Evolutionary conservation across 2,797 vertebrate genomes (phyloP), one percentile per base, ranked within the genome.

Genomic region (Cirrhinus mrigala): DNA sequence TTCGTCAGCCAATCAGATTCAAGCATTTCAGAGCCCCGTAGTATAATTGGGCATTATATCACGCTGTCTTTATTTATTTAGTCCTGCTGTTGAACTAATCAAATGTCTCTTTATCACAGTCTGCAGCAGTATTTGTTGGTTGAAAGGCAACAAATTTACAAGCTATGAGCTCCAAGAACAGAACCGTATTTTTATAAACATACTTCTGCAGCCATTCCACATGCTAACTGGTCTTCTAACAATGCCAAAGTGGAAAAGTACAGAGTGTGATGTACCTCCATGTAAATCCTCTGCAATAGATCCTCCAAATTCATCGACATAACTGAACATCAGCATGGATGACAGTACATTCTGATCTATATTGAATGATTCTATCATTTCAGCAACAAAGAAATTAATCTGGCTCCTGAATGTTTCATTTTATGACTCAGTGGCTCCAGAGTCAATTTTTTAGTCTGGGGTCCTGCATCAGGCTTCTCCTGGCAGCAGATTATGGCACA

Each of bases 401-500:
- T 76, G 44, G 12, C 71, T 40, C 1, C 60, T 75, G 10, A 64
- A 73, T 83, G 54, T 74, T 74, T 33, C 12, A 64, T 82, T 82
- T 74, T 62, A 74, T 82, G 54, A 74, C 18, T 66, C 46, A 64
- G 54, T 83, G 54, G 69, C 80, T 82, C 69, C 69, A 29, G 40
- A 62, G 60, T 56, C 10, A 27, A 40, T 40, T 83, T 24, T 52
- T 62, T 22, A 33, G 33, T 84, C 29, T 83, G n/a, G 14, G 66
- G 27, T 76, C 60, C 82, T 56, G 9, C 22, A 24, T 76, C 58
- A 80, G 76, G n/a, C 54, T 74, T 66, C 37, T 74, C 29, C 22
- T 33, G 7, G 48, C 7, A 40, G 50, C 40, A 76, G 60, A 87
- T 87, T 75, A 68, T 46, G 50, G 66, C 68, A 79, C 75, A 83